Evolutionary conservation across 2,113 vertebrate genomes (phyloP).

Genomic region (Erpornis zantholeuca): DNA sequence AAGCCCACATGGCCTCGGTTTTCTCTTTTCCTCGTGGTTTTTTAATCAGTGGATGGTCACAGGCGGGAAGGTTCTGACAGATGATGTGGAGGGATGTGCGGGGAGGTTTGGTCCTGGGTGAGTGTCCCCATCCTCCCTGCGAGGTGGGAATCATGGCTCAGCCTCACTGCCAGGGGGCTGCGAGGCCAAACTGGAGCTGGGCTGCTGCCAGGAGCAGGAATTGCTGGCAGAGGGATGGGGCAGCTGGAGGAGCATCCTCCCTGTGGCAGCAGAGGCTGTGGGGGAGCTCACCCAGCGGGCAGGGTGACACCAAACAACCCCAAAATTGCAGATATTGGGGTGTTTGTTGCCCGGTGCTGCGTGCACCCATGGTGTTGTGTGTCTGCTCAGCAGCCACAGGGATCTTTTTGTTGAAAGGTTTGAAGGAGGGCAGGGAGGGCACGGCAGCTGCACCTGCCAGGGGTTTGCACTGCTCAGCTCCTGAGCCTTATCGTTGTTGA

Average conservation of each 20-base stretch:
- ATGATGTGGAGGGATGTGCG: not conserved
- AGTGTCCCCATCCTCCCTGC: not conserved
- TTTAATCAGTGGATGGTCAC: not conserved
- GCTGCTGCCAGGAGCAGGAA: not conserved
- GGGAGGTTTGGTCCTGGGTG: not conserved
- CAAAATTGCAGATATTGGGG: fast-evolving
- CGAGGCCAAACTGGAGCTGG: not conserved
- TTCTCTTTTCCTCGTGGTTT: not conserved
- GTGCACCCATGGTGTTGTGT: fast-evolving
- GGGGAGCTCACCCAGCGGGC: not conserved
- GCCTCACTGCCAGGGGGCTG: not conserved
- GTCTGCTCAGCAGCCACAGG: not conserved
- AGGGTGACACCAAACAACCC: not conserved
- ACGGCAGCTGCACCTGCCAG: not conserved
- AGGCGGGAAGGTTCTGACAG: not conserved
- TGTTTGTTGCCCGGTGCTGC: fast-evolving
- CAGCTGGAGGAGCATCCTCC: not conserved
- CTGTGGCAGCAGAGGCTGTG: not conserved
- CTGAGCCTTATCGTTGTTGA: too few species aligned
- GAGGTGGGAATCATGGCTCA: fast-evolving
- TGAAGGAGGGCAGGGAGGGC: not conserved
- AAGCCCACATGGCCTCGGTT: not conserved
- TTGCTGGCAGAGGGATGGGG: not conserved
- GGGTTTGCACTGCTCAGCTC: fast-evolving
- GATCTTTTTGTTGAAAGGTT: fast-evolving